phyloP scores from a whole-genome alignment of 1,140 invertebrate species.

The Drosophila santomea region DNA sequence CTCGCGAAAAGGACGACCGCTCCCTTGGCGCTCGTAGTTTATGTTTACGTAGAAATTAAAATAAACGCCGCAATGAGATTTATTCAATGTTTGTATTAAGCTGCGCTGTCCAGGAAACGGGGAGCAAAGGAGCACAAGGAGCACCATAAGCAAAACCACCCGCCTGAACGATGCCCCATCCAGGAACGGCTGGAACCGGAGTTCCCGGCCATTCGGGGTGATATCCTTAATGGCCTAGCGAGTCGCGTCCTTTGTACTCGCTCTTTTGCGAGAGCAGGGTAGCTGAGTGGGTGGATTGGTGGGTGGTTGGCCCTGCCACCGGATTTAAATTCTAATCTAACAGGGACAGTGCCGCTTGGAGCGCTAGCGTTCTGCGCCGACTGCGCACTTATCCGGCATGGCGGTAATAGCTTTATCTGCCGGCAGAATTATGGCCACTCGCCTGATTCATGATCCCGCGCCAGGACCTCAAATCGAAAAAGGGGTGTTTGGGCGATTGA shows the following conservation, averaged over 20 bases:
- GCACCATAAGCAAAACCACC: slow-evolving; percentile 55
- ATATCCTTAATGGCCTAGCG: slow-evolving; percentile 70
- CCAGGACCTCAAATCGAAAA: slow-evolving; percentile 20
- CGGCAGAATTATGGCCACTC: slow-evolving; percentile 75
- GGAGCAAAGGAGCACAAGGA: slow-evolving; percentile 10
- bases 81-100: slow-evolving; percentile 83
- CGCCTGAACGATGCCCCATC: slow-evolving; percentile 12
- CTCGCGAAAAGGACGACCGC: slow-evolving; percentile 16
- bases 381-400: slow-evolving; percentile 75
- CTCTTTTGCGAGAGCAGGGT: slow-evolving; percentile 37
- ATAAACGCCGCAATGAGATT: slow-evolving; percentile 80
- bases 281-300: slow-evolving; percentile 9
- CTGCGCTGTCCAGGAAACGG: slow-evolving; percentile 64
- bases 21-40: slow-evolving; percentile 75
- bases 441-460: slow-evolving; percentile 74
- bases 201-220: slow-evolving; percentile 72
- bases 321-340: slow-evolving; percentile 82
- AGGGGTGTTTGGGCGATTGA: slow-evolving; percentile 9
- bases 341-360: slow-evolving; percentile 43
- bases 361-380: slow-evolving; percentile 25
- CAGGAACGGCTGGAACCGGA: slow-evolving; percentile 40
- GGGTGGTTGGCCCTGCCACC: slow-evolving; percentile 36
- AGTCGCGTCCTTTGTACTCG: slow-evolving; percentile 55
- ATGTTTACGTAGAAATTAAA: slow-evolving; percentile 83
- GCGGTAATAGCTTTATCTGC: slow-evolving; percentile 83